Evolutionary conservation across 2,113 vertebrate species (phyloP).

Genomic region (Corvus moneduloides): DNA sequence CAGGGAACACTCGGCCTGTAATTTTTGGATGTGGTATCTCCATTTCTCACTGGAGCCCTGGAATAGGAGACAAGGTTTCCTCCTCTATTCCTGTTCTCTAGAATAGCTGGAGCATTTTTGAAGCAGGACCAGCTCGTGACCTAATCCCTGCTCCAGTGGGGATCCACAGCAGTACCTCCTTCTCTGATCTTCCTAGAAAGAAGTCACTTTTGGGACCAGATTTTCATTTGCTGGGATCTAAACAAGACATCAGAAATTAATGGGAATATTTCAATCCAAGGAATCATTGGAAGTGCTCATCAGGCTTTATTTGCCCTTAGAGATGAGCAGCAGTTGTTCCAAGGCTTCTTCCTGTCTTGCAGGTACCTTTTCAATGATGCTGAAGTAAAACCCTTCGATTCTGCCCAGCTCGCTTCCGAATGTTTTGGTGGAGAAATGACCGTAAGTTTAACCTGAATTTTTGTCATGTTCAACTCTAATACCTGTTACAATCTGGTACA

Average conservation of each 20-base stretch:
- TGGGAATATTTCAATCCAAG: not conserved
- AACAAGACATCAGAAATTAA: not conserved
- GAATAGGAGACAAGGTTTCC: not conserved
- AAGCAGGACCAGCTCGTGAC: not conserved
- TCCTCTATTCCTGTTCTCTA: not conserved
- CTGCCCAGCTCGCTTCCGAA: slow-evolving; percentile 94
- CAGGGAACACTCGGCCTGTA: not conserved
- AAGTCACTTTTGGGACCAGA: not conserved
- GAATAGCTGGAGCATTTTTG: not conserved
- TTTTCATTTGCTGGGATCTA: not conserved
- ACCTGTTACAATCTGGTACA: not conserved
- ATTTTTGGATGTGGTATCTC: not conserved
- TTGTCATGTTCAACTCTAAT: not conserved
- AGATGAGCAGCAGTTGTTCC: not conserved
- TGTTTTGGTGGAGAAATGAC: slow-evolving; percentile 99
- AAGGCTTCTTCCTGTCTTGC: slow-evolving; percentile 6
- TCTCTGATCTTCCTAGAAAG: not conserved
- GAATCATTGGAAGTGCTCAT: not conserved
- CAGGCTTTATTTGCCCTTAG: not conserved
- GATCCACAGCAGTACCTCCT: not conserved
- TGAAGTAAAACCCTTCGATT: slow-evolving; percentile 98
- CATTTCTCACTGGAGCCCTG: not conserved
- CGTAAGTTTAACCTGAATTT: slow-evolving; percentile 68
- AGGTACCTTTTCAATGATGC: slow-evolving; percentile 99
- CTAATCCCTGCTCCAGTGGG: not conserved